These are phyloP conservation scores for Phodopus roborovskii DNA, from an alignment of 2,113 vertebrate species.

Conservation along the genomic window DNA sequence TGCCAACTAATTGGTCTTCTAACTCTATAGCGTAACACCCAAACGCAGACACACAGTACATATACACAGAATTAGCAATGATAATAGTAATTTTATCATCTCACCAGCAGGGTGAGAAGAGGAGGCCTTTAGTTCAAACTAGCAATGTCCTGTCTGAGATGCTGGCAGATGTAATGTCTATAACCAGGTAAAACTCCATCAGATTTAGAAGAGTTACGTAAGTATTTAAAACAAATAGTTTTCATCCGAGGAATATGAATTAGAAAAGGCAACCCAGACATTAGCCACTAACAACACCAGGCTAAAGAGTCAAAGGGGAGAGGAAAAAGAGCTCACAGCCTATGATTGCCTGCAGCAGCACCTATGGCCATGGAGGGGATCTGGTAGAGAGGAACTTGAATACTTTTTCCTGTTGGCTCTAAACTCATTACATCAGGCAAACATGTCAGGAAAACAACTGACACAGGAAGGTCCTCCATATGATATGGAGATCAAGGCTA, in stretches of 20 bases:
- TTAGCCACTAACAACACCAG: neutral
- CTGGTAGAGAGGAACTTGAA: neutral
- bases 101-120: neutral
- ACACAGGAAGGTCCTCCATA: neutral
- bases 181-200: too few species aligned
- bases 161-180: neutral
- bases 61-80: neutral
- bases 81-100: neutral
- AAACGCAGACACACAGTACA: neutral
- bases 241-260: neutral
- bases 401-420: neutral
- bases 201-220: neutral
- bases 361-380: neutral
- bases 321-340: neutral
- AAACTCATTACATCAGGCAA: neutral
- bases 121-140: neutral
- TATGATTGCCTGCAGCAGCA: neutral
- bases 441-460: neutral
- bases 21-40: neutral
- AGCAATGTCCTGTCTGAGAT: neutral
- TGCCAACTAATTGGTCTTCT: neutral
- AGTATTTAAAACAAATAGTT: neutral
- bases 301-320: neutral
- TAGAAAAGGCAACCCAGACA: neutral
- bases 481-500: slow-evolving; percentile 4